phyloP scores from a whole-genome alignment of 1,140 invertebrate genomes.

The Heterodera schachtii region DNA sequence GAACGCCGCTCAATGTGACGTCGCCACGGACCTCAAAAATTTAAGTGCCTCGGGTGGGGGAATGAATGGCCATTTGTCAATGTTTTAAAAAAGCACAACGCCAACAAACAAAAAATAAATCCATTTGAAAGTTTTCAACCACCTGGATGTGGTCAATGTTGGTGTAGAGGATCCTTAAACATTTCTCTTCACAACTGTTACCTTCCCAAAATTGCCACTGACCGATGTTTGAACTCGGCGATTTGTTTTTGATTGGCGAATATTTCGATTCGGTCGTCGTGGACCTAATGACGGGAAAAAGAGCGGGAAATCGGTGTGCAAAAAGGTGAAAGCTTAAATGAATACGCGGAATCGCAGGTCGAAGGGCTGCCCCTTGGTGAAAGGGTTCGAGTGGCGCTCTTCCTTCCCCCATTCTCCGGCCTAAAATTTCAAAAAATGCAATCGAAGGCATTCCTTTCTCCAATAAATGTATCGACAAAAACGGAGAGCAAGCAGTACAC shows the following conservation, averaged over 20 bases:
- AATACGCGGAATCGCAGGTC: slow-evolving; percentile 46
- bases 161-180: neutral
- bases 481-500: slow-evolving; percentile 34
- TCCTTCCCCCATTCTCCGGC: slow-evolving; percentile 50
- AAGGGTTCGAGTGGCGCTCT: slow-evolving; percentile 46
- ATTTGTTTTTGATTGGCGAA: slow-evolving; percentile 49
- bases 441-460: neutral
- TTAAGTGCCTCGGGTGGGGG: too few species aligned
- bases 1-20: slow-evolving; percentile 48
- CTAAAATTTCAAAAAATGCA: slow-evolving; percentile 5
- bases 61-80: too few species aligned
- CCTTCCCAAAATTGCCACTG: neutral
- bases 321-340: neutral
- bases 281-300: neutral
- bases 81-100: too few species aligned
- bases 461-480: neutral
- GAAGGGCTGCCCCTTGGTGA: slow-evolving; percentile 37
- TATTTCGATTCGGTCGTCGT: slow-evolving; percentile 50
- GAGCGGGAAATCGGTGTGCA: too few species aligned
- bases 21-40: slow-evolving; percentile 51
- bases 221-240: slow-evolving; percentile 50
- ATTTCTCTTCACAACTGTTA: neutral
- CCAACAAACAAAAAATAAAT: neutral
- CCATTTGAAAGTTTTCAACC: neutral
- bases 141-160: slow-evolving; percentile 45